Evolutionary conservation across 2,888 invertebrate species (phyloP), one percentile per base, ranked within the genome.

Genomic region (Amorpha juglandis): DNA sequence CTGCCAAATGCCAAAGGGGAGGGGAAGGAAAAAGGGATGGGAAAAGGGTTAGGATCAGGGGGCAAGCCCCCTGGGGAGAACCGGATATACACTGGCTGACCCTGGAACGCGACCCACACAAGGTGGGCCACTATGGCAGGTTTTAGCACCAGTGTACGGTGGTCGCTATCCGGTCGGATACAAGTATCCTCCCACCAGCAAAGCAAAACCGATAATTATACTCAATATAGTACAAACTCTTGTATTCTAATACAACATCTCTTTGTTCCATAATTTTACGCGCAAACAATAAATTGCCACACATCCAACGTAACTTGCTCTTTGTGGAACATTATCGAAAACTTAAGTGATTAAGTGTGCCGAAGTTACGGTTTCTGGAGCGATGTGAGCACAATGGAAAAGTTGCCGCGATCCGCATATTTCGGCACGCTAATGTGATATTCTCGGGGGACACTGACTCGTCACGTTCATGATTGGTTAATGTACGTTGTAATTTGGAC

Each of bases 291-390:
- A 47, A 69, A 71, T 70, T 71, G 67, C 66, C 70, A 67, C 51
- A 72, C 68, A 70, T 72, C 67, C 67, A 69, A 38, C 38, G 72
- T 64, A 72, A 65, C 62, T 72, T 64, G 65, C 19, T 19, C 58
- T 68, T 71, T 74, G 76, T 76, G 81, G 79, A 82, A 83, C 84
- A 81, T 82, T 86, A 88, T 87, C 83, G 82, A 77, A 81, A 89
- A 89, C 88, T 89, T 88, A 83, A 83, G 88, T 88, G 88, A 89
- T 89, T 89, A 90, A 89, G 82, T 83, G 84, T 85, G 83, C 82
- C 82, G 78, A 74, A 80, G 77, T 79, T 78, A 69, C 70, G 67
- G 70, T 72, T 71, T 68, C 69, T 72, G 73, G 69, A 72, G 66
- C 71, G 67, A 68, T 64, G 69, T 63, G 70, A 70, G 74, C 77